These are phyloP conservation scores for Lasioglossum villosulum DNA, from an alignment of 2,888 invertebrate genomes.

Conservation along the genomic window DNA sequence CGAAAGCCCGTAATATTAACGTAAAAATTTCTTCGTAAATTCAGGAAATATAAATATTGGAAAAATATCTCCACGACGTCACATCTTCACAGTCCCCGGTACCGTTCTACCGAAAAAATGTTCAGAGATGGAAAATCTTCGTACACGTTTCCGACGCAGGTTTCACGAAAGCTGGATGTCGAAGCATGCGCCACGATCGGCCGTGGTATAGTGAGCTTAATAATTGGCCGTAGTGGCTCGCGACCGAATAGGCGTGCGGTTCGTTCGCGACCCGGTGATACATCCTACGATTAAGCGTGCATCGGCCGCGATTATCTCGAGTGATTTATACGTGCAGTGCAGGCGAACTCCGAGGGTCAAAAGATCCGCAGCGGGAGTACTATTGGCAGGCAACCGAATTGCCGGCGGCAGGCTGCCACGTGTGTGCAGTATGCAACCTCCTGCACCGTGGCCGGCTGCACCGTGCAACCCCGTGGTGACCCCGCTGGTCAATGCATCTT, in stretches of 20 bases:
- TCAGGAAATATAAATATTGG: too few species aligned
- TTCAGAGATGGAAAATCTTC: background rate
- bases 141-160: background rate
- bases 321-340: slow-evolving; percentile 75
- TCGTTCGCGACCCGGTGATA: slow-evolving; percentile 63
- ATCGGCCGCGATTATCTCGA: slow-evolving; percentile 78
- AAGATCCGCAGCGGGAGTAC: slow-evolving; percentile 59
- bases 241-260: slow-evolving; percentile 12
- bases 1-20: too few species aligned
- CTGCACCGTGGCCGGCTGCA: slow-evolving; percentile 26
- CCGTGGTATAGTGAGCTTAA: background rate
- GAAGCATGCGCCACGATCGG: background rate
- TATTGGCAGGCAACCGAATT: slow-evolving; percentile 76
- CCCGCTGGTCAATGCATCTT: slow-evolving; percentile 75
- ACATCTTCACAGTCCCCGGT: background rate
- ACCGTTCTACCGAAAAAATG: background rate
- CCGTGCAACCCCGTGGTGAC: slow-evolving; percentile 74
- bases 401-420: slow-evolving; percentile 75
- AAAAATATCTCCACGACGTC: too few species aligned
- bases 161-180: background rate
- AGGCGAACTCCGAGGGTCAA: slow-evolving; percentile 33
- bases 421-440: slow-evolving; percentile 56
- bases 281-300: slow-evolving; percentile 78
- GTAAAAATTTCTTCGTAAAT: too few species aligned
- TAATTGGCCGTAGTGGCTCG: background rate